Conservation (phyloP, 2,888 invertebrate species). For the Cancer borealis region DNA sequence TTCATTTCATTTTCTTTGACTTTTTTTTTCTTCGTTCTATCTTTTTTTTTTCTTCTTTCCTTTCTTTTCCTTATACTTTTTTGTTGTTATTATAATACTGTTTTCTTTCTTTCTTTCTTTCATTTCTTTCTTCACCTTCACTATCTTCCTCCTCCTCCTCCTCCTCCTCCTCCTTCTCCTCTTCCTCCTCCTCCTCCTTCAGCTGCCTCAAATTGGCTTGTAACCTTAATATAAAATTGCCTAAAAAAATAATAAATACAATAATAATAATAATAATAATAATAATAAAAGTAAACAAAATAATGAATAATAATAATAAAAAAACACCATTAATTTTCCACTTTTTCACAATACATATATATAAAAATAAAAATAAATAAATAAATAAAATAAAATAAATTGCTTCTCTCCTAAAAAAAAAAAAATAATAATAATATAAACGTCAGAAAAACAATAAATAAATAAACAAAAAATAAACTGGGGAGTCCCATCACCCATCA, state of each 20-base stretch:
- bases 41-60: background rate
- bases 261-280: background rate
- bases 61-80: background rate
- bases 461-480: background rate
- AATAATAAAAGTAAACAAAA: background rate
- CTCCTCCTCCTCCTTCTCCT: background rate
- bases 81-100: background rate
- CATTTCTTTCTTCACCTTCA: background rate
- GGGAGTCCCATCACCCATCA: background rate
- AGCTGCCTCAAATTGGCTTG: background rate
- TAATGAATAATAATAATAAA: background rate
- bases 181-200: background rate
- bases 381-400: background rate
- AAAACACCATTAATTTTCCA: background rate
- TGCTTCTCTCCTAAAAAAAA: background rate
- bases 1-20: too few relatives aligned
- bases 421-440: background rate
- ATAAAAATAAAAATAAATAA: too few relatives aligned
- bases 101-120: background rate
- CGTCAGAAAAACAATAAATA: background rate
- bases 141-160: background rate
- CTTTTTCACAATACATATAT: background rate
- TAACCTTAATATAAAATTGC: background rate
- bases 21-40: too few relatives aligned
- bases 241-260: background rate